These are phyloP conservation scores for Ginglymostoma cirratum DNA, from an alignment of 2,113 vertebrate genomes.

Conservation along the genomic window DNA sequence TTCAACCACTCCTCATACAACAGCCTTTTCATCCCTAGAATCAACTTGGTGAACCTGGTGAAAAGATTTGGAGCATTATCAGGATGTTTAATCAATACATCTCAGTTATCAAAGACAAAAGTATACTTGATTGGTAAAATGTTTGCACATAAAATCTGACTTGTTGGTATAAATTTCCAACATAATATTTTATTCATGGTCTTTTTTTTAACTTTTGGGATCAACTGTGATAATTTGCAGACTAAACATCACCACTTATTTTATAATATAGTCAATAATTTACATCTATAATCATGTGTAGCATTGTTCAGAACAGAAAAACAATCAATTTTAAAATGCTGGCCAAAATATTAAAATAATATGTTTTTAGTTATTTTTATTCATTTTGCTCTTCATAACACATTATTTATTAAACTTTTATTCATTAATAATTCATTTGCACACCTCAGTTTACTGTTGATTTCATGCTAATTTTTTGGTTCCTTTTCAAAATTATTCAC, in stretches of 20 bases:
- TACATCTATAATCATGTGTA: not conserved
- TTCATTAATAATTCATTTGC: not conserved
- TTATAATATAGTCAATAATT: not conserved
- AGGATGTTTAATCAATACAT: not conserved
- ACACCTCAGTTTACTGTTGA: not conserved
- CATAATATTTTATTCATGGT: not conserved
- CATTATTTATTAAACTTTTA: not conserved
- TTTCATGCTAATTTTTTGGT: not conserved
- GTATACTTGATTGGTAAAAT: not conserved
- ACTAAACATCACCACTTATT: not conserved
- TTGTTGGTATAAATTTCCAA: not conserved
- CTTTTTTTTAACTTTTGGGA: not conserved
- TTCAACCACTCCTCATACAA: too few relatives aligned
- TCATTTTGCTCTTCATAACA: not conserved
- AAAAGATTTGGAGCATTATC: conserved; percentile 7
- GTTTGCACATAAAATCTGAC: not conserved
- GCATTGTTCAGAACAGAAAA: not conserved
- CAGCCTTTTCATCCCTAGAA: too few relatives aligned
- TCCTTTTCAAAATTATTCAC: not conserved
- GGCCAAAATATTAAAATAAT: not conserved
- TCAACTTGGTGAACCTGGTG: not conserved
- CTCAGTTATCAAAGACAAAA: conserved; percentile 10
- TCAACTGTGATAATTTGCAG: not conserved
- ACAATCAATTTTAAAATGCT: not conserved
- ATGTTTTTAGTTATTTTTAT: not conserved